Conservation (phyloP, 2,888 invertebrate genomes). For the Hanleya hanleyi region DNA sequence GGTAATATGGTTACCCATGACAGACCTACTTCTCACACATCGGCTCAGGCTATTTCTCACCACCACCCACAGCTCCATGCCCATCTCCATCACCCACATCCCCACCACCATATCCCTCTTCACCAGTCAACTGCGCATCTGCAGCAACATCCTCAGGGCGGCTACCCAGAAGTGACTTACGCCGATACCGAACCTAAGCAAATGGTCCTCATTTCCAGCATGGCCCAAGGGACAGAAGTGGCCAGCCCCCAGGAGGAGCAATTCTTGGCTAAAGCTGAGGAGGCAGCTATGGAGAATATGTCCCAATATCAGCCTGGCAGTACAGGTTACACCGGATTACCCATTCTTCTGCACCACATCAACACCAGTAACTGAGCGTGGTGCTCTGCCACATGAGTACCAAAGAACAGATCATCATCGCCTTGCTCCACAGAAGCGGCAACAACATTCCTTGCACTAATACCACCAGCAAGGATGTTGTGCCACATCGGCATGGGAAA, state of each 20-base stretch:
- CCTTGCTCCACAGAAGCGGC: too few species aligned
- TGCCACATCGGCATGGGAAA: too few species aligned
- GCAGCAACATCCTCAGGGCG: not conserved
- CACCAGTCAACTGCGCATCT: not conserved
- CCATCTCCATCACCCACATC: not conserved
- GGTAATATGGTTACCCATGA: not conserved
- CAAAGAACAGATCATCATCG: too few species aligned
- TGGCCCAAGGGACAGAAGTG: not conserved
- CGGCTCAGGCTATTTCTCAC: not conserved
- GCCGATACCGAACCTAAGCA: not conserved
- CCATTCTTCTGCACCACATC: not conserved
- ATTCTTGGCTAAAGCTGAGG: not conserved
- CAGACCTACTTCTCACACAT: not conserved
- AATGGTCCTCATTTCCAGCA: not conserved
- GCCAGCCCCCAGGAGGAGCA: conserved; percentile 4
- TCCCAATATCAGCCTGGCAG: not conserved
- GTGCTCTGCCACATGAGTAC: too few species aligned
- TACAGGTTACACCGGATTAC: not conserved
- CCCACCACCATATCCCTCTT: not conserved
- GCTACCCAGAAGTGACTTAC: not conserved
- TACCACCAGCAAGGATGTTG: too few species aligned
- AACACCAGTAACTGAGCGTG: too few species aligned
- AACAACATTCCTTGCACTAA: too few species aligned
- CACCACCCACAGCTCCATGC: not conserved
- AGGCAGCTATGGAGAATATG: conserved; percentile 3